Conservation (phyloP, 2,888 invertebrate species). For the Cosmopolites sordidus region DNA sequence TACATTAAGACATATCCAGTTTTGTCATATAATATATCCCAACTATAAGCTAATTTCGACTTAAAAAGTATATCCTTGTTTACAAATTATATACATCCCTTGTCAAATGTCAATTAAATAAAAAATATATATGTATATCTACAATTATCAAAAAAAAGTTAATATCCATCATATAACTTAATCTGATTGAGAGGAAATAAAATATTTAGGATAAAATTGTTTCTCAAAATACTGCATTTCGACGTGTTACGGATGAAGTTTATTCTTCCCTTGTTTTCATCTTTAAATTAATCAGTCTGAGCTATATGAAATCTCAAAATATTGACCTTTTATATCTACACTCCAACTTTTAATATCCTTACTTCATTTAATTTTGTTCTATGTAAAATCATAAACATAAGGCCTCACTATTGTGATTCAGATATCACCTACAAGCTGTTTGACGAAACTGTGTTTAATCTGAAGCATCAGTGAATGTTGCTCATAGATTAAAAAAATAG, state of each 20-base stretch:
- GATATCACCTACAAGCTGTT: no score
- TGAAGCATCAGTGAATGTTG: no score
- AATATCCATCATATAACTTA: not conserved
- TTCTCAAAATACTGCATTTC: not conserved
- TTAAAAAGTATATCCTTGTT: constrained; percentile 31
- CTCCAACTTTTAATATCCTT: not conserved
- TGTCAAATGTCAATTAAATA: constrained; percentile 28
- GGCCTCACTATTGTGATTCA: no score
- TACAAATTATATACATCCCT: constrained; percentile 35
- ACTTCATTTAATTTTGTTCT: not conserved
- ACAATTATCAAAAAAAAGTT: not conserved
- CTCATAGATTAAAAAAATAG: no score
- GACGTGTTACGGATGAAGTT: not conserved
- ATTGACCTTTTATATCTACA: not conserved
- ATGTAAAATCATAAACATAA: no score
- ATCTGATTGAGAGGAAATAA: not conserved
- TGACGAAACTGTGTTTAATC: no score
- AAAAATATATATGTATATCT: constrained; percentile 30
- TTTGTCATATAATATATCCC: constrained; percentile 22
- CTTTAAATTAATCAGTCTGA: not conserved
- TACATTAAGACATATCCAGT: constrained; percentile 17
- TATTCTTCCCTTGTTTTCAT: not conserved
- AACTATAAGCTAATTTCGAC: constrained; percentile 26
- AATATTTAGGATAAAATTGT: not conserved
- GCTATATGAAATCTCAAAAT: not conserved